phyloP scores from a whole-genome alignment of 2,113 vertebrate genomes.

The Camelus bactrianus region DNA sequence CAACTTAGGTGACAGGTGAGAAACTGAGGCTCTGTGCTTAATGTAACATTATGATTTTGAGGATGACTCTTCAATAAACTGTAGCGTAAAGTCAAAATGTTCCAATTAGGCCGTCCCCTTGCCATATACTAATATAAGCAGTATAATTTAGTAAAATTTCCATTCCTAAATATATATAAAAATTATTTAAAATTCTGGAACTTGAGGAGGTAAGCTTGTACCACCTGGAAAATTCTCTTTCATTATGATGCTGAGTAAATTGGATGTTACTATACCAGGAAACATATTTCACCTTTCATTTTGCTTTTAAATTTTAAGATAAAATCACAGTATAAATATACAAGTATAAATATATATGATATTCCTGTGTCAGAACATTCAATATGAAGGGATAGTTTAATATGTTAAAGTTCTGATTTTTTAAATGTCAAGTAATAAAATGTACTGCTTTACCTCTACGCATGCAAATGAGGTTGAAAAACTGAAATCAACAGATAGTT shows the following conservation, averaged over 20 bases:
- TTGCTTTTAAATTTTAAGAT: slow-evolving; percentile 28
- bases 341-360: background rate
- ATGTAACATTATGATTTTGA: background rate
- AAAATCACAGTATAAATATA: slow-evolving; percentile 22
- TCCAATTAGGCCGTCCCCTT: background rate
- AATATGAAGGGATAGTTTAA: background rate
- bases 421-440: background rate
- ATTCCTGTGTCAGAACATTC: background rate
- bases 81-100: background rate
- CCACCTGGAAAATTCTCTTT: slow-evolving; percentile 36
- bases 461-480: background rate
- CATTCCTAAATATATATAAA: slow-evolving; percentile 32
- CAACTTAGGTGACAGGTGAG: background rate
- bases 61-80: background rate
- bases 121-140: background rate
- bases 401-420: background rate
- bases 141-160: background rate
- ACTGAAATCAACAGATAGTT: background rate
- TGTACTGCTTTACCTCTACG: background rate
- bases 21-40: background rate
- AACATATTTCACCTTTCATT: slow-evolving; percentile 4
- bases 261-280: background rate
- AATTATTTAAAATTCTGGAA: slow-evolving; percentile 37
- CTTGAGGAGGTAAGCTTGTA: background rate
- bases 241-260: slow-evolving; percentile 8